Evolutionary conservation across 92 coral and sea anemone genomes (phyloP).

Genomic region (Epizoanthus illoricatus): DNA sequence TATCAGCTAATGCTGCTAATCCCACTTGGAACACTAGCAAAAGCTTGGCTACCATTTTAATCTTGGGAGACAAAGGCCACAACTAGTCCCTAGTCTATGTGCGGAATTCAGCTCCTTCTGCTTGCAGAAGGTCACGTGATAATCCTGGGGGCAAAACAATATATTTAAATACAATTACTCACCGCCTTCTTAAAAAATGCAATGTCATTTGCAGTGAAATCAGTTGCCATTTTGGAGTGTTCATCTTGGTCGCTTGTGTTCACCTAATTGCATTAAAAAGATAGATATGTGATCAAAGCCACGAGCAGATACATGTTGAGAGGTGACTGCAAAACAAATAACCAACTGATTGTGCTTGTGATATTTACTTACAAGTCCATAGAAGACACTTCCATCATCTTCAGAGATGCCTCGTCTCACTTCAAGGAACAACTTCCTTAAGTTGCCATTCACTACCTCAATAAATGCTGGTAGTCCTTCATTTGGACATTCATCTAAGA

Average conservation of each 20-base stretch:
- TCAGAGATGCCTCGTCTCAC: conserved; percentile 81
- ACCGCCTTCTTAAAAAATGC: conserved; percentile 92
- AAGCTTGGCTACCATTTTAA: too few species aligned
- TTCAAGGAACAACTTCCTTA: conserved; percentile 81
- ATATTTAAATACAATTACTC: conserved; percentile 14
- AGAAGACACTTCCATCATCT: conserved; percentile 78
- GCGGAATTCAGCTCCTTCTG: too few species aligned
- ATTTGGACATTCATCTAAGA: conserved; percentile 21
- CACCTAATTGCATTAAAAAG: conserved; percentile 47
- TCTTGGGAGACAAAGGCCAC: too few species aligned
- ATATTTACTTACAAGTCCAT: conserved; percentile 73
- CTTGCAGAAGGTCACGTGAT: too few species aligned
- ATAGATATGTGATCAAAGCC: neutral
- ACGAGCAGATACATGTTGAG: too few species aligned
- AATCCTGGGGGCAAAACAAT: neutral
- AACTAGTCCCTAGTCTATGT: too few species aligned
- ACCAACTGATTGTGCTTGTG: too few species aligned
- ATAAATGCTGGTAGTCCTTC: conserved; percentile 63
- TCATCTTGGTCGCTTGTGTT: conserved; percentile 87
- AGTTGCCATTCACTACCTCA: conserved; percentile 60
- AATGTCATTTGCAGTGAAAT: conserved; percentile 83
- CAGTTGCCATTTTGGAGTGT: conserved; percentile 92
- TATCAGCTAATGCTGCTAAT: too few species aligned
- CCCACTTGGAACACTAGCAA: too few species aligned
- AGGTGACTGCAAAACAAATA: too few species aligned